Evolutionary conservation across 1,140 invertebrate species (phyloP).

Genomic region (Ylistrum balloti): DNA sequence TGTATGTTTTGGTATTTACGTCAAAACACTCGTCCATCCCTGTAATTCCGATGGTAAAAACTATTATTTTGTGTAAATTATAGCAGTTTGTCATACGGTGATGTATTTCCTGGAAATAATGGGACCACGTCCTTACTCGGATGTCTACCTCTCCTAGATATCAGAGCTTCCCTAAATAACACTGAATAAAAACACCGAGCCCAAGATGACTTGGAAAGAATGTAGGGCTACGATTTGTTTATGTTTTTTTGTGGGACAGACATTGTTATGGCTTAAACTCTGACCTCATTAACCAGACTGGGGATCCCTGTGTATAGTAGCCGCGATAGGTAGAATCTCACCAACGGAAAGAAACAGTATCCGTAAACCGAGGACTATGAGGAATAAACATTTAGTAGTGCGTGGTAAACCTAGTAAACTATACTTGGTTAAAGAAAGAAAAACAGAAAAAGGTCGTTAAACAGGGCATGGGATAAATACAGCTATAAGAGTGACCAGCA

Average conservation of each 20-base stretch:
- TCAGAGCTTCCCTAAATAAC: neutral
- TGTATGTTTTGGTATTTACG: neutral
- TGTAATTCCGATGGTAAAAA: neutral
- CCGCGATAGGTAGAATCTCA: no score
- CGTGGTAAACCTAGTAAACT: no score
- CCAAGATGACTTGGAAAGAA: neutral
- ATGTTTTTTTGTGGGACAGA: neutral
- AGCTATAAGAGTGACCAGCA: no score
- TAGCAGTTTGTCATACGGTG: neutral
- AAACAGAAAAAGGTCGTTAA: no score
- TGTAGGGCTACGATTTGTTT: neutral
- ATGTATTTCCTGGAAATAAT: neutral
- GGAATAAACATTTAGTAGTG: no score
- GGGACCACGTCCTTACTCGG: neutral
- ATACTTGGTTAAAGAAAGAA: no score
- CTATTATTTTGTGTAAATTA: no score
- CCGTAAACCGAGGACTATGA: no score
- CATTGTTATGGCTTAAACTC: neutral
- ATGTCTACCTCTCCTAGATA: no score
- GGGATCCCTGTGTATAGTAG: neutral
- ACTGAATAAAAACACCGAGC: neutral
- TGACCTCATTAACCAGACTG: neutral
- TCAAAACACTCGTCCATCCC: neutral
- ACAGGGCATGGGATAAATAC: no score
- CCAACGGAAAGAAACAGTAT: no score